Evolutionary conservation across 2,113 vertebrate species (phyloP).

Genomic region (Clinocottus analis): DNA sequence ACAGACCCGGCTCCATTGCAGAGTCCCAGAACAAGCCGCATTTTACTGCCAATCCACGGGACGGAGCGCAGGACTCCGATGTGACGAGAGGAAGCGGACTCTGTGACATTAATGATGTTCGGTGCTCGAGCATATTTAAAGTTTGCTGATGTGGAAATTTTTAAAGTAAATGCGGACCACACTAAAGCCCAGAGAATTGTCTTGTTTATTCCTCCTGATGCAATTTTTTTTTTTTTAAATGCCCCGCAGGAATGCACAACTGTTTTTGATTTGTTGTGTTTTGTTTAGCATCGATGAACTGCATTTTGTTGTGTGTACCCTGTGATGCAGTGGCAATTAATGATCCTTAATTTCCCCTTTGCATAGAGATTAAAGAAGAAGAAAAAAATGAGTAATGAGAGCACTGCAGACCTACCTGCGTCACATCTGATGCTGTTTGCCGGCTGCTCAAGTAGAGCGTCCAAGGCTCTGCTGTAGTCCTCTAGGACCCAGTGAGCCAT

Average conservation of each 20-base stretch:
- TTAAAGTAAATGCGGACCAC: background rate
- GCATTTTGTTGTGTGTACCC: background rate
- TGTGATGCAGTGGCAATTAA: background rate
- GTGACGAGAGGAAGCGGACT: no score
- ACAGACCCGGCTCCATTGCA: background rate
- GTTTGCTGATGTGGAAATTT: background rate
- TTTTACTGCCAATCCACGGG: background rate
- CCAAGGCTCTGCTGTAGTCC: conserved; percentile 91
- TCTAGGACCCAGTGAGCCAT: conserved; percentile 98
- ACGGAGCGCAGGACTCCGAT: background rate
- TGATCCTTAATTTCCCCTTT: background rate
- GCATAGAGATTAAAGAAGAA: background rate
- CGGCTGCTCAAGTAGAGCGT: conserved; percentile 90
- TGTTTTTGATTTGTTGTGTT: background rate
- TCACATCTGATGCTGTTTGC: conserved; percentile 32
- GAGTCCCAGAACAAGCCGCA: background rate
- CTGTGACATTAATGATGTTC: background rate
- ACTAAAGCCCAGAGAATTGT: background rate
- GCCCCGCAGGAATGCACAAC: no score
- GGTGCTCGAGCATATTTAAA: background rate
- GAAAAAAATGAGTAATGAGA: background rate
- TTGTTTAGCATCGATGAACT: background rate
- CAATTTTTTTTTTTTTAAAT: no score
- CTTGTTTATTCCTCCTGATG: no score
- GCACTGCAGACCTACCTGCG: conserved; percentile 38